These are phyloP conservation scores for Peribatodes rhomboidaria DNA, from an alignment of 2,888 invertebrate species.

Conservation along the genomic window DNA sequence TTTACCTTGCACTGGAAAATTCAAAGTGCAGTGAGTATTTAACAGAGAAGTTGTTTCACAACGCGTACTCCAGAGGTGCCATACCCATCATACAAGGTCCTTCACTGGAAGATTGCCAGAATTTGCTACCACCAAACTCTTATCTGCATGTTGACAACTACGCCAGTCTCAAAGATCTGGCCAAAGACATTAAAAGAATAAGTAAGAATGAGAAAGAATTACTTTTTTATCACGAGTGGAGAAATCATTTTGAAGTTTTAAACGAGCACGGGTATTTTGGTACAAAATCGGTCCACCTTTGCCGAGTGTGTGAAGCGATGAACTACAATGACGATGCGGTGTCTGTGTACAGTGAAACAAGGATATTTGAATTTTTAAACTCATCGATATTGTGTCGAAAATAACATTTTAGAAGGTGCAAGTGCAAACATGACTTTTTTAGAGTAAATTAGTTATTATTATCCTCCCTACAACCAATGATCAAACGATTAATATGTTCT, in stretches of 20 bases:
- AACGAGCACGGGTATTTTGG: constrained; percentile 89
- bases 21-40: constrained; percentile 89
- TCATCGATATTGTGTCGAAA: constrained; percentile 30
- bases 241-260: constrained; percentile 75
- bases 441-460: not conserved
- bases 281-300: constrained; percentile 83
- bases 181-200: constrained; percentile 80
- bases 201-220: constrained; percentile 67
- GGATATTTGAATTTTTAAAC: constrained; percentile 40
- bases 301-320: constrained; percentile 87
- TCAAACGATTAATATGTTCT: too few species aligned
- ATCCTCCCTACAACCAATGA: too few species aligned
- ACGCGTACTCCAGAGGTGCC: constrained; percentile 87
- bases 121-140: constrained; percentile 87
- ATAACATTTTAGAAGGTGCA: not conserved
- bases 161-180: constrained; percentile 79
- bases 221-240: constrained; percentile 86
- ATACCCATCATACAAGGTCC: constrained; percentile 90
- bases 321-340: constrained; percentile 76
- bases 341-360: constrained; percentile 40
- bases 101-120: constrained; percentile 74
- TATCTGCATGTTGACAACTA: constrained; percentile 88
- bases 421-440: not conserved
- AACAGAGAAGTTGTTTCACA: constrained; percentile 90
- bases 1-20: constrained; percentile 91